A percentile compares a stretch with the other conserved stretches of the same genome.
phyloP scores from a whole-genome alignment of 2,113 vertebrate species.

The Peucedramus taeniatus region DNA sequence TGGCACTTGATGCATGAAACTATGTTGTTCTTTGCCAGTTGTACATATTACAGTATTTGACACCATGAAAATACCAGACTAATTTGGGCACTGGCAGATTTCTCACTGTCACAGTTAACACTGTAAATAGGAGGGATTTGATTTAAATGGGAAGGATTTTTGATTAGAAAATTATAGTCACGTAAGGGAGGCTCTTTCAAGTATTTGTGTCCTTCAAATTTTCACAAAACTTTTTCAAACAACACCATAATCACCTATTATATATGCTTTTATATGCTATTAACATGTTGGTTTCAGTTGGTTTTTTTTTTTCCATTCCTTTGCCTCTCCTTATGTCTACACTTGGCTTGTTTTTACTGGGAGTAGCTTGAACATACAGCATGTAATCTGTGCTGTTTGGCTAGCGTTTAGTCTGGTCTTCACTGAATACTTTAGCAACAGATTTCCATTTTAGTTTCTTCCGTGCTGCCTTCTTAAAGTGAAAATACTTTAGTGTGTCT shows the following conservation, averaged over 20 bases:
- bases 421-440: not conserved
- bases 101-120: not conserved
- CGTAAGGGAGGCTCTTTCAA: not conserved
- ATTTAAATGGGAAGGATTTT: slow-evolving; percentile 5
- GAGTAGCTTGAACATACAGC: not conserved
- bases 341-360: not conserved
- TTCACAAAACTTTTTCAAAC: not conserved
- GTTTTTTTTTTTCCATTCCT: not conserved
- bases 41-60: slow-evolving; percentile 40
- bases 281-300: not conserved
- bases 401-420: not conserved
- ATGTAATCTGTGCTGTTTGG: slow-evolving; percentile 35
- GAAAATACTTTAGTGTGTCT: not conserved
- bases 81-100: slow-evolving; percentile 45
- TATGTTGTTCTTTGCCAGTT: slow-evolving; percentile 32
- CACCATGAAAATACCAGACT: slow-evolving; percentile 39
- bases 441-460: slow-evolving; percentile 17
- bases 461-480: not conserved
- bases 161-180: not conserved
- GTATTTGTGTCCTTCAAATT: not conserved
- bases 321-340: not conserved
- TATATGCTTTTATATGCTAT: no score
- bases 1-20: slow-evolving; percentile 12
- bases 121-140: slow-evolving; percentile 2
- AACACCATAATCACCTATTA: not conserved